phyloP scores from a whole-genome alignment of 2,113 vertebrate species.

The Corythoichthys intestinalis region DNA sequence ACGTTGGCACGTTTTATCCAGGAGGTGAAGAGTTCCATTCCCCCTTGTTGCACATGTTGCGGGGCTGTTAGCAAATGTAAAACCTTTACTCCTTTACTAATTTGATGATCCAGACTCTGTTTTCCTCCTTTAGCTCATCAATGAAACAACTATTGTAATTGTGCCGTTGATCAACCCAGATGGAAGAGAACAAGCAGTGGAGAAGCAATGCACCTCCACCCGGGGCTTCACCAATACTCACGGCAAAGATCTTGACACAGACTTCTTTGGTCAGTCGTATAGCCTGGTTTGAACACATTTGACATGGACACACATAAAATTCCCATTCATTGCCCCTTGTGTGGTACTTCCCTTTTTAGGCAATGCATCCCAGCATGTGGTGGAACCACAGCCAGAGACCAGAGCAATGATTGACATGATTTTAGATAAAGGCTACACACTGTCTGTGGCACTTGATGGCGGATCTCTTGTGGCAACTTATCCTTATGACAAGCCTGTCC shows the following conservation, averaged over 20 bases:
- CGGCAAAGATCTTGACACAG: conserved; percentile 86
- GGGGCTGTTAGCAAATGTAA: too few species aligned
- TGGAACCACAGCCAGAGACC: conserved; percentile 82
- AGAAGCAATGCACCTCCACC: conserved; percentile 83
- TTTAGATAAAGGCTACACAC: conserved; percentile 80
- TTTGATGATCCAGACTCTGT: background rate
- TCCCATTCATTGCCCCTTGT: background rate
- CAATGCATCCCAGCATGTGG: conserved; percentile 79
- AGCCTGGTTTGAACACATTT: background rate
- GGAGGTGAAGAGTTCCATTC: too few species aligned
- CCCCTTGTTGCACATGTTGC: too few species aligned
- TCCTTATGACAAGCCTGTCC: conserved; percentile 89
- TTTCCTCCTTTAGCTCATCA: conserved; percentile 77
- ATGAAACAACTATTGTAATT: conserved; percentile 88
- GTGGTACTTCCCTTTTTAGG: conserved; percentile 58
- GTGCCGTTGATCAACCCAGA: conserved; percentile 95
- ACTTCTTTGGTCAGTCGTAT: conserved; percentile 84
- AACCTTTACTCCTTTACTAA: background rate
- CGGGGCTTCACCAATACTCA: conserved; percentile 77
- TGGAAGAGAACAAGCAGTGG: conserved; percentile 83
- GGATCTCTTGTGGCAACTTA: conserved; percentile 90
- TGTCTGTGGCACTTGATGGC: conserved; percentile 91
- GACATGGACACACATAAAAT: background rate
- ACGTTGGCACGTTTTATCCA: too few species aligned
- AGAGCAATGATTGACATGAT: conserved; percentile 89